Evolutionary conservation across 2,888 invertebrate genomes (phyloP), one percentile per base, ranked within the genome.

Genomic region (Congeria kusceri): DNA sequence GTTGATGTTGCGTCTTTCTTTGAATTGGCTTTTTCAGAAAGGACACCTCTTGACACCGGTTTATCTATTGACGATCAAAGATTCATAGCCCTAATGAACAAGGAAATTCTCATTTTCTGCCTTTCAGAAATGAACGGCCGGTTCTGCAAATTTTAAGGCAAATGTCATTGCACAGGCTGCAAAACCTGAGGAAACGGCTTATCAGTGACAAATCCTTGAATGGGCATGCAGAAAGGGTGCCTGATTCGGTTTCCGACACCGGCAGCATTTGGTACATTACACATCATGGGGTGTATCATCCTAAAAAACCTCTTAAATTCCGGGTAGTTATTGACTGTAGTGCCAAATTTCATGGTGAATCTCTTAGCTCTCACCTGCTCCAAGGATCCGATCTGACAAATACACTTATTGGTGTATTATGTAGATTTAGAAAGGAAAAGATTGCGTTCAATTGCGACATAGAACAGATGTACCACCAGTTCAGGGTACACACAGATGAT

Each of bases 371-470:
- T 5, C 57, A n/a, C 27, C 72, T 76, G 32, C 76, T 75, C 68
- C 76, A 66, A n/a, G 53, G 71, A 32, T 67, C 75, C 0, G 67
- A 53, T 3, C 66, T 73, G 15, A 47, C 23, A 1, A 64, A 85
- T 5, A 85, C 84, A 46, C 84, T 77, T 18, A 80, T 80, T 1
- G 83, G 84, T 44, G 29, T 74, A 57, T 82, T 70, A 23, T 84
- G 80, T 27, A 53, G 86, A 53, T 83, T 62, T 28, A 25, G 67
- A 11, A 75, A 59, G 3, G 23, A 49, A 20, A 57, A 61, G 1
- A 71, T 72, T n/a, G 20, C 73, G 1, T 5, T 28, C 18, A 28
- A 62, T 9, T 28, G 59, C 5, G 39, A 59, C n/a, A 73, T 77
- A 72, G 67, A 68, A 32, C 27, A 13, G 5, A 76, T 76, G 23